Percentiles rank a stretch among this genome's conserved stretches.
Conservation (phyloP, 2,888 invertebrate species). For the Meta bourneti region DNA sequence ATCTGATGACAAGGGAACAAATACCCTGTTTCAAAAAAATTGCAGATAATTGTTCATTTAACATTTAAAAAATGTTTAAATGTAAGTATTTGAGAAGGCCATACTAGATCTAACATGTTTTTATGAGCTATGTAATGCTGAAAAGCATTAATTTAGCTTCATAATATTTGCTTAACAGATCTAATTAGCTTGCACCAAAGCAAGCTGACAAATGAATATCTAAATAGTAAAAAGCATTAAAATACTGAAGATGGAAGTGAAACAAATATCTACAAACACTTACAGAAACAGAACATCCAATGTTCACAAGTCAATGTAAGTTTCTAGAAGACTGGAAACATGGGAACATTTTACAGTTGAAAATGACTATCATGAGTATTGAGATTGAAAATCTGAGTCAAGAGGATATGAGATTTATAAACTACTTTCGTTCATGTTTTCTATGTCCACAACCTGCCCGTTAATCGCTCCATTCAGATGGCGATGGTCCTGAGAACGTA, state of each 20-base stretch:
- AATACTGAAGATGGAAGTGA: neutral
- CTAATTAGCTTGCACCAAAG: neutral
- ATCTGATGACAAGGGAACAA: no score
- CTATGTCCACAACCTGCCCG: slow-evolving; percentile 72
- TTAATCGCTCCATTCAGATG: slow-evolving; percentile 67
- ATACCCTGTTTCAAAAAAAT: no score
- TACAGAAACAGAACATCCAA: neutral
- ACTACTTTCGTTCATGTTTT: slow-evolving; percentile 73
- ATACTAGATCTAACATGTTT: no score
- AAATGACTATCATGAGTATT: neutral
- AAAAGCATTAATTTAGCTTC: no score
- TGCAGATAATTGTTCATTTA: no score
- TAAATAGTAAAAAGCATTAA: neutral
- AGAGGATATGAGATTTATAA: slow-evolving; percentile 44
- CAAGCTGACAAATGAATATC: neutral
- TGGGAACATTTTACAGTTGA: neutral
- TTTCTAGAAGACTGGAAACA: neutral
- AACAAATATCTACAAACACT: neutral
- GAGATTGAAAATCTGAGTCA: neutral
- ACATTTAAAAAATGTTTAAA: no score
- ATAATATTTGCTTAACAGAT: no score
- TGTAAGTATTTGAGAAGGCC: no score
- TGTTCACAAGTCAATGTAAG: neutral
- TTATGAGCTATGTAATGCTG: no score
- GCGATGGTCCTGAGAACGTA: slow-evolving; percentile 60